Percentiles rank a stretch among this genome's conserved stretches.
Evolutionary conservation across 2,113 vertebrate species (phyloP).

Genomic region (Planiliza haematocheilus): DNA sequence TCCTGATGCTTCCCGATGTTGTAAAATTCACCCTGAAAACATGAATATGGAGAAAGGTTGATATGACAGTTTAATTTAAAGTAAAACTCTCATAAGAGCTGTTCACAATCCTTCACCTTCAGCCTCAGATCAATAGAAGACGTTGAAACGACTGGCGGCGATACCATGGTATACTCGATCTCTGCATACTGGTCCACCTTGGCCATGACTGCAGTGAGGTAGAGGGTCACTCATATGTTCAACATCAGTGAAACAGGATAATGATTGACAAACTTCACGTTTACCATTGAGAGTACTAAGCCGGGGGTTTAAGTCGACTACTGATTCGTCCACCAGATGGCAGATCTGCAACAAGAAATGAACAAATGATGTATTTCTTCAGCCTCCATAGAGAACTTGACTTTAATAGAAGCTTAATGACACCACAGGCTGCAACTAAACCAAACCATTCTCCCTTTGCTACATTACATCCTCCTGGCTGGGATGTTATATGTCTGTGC

Average conservation of each 20-base stretch:
- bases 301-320: constrained; percentile 74
- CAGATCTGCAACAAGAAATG: constrained; percentile 79
- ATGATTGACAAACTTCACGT: background rate
- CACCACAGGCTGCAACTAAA: no score
- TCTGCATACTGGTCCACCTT: constrained; percentile 82
- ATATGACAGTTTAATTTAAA: background rate
- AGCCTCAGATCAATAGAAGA: constrained; percentile 74
- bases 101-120: constrained; percentile 73
- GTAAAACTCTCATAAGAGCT: fast-evolving
- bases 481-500: no score
- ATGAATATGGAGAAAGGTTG: no score
- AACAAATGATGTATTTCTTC: background rate
- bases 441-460: no score
- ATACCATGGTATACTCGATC: constrained; percentile 84
- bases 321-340: constrained; percentile 67
- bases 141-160: constrained; percentile 63
- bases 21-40: constrained; percentile 83
- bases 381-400: no score
- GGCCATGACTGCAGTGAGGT: constrained; percentile 73
- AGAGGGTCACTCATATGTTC: background rate
- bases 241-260: background rate
- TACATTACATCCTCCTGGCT: no score
- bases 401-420: no score
- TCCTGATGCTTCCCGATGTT: constrained; percentile 80
- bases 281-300: constrained; percentile 85